Evolutionary conservation across 2,113 vertebrate species (phyloP), one percentile per base, ranked within the genome.

Genomic region (Scartelaos histophorus): DNA sequence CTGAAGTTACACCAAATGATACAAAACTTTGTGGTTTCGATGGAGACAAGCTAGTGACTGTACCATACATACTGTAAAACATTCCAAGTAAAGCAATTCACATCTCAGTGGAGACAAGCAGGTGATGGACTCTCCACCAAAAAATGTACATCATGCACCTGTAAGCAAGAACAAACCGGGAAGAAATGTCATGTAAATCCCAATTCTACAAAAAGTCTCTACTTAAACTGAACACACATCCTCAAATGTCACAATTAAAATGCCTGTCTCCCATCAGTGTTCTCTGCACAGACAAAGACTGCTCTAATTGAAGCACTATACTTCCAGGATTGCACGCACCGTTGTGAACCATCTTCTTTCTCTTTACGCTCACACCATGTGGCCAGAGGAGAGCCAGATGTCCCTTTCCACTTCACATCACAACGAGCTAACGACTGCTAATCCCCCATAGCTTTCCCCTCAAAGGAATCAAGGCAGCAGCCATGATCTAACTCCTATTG

Each of bases 401-500:
- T 91, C 91, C 86, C 90, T 90, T 92, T 89, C 83, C 87, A 92
- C 88, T 91, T 90, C 89, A 90, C 87, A 93, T 77, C 86, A 87
- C 89, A 80, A 81, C 86, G 85, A 84, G 81, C 88, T 86, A 90
- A 90, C 83, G 84, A 85, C 77, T 87, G 87, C 78, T 91, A 91
- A 91, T 93, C 89, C 86, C 88, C 83, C 81, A 88, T 91, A 86
- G 86, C 88, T 90, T 91, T 88, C 75, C 86, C 79, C 90, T 91
- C 90, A 89, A 91, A 87, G 84, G 84, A 92, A 82, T 83, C 58
- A 78, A 91, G 84, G 89, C 87, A 82, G 78, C 84, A 84, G 80
- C 88, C 83, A 91, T 92, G 91, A 93, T 92, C 87, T 93, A 91
- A 93, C 92, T 90, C 75, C 83, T 82, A 88, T 88, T 92, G 90